Conservation (phyloP, 37 sponge, comb jelly and placozoan genomes). For the Eunapius fragilis region DNA sequence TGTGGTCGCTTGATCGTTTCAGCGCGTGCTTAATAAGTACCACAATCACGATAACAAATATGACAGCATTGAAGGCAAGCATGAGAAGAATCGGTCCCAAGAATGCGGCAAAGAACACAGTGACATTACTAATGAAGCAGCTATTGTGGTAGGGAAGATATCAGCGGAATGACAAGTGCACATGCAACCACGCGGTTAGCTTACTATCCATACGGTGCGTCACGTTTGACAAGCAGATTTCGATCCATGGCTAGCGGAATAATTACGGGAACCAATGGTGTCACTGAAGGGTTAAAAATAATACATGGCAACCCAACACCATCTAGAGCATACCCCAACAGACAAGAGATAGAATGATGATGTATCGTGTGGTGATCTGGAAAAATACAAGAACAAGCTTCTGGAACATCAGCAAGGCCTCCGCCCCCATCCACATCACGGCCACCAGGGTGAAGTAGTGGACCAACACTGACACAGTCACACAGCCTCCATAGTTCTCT, state of each 20-base stretch:
- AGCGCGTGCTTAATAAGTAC: slow-evolving; percentile 26
- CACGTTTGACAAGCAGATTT: background rate
- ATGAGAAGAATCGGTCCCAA: slow-evolving; percentile 49
- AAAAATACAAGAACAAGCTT: slow-evolving; percentile 44
- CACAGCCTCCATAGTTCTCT: slow-evolving; percentile 26
- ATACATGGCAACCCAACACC: too few species aligned
- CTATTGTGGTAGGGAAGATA: slow-evolving; percentile 21
- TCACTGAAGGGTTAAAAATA: slow-evolving; percentile 1
- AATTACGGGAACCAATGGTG: slow-evolving; percentile 16
- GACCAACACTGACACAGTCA: slow-evolving; percentile 31
- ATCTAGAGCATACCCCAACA: slow-evolving; percentile 48
- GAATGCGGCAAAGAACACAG: slow-evolving; percentile 44
- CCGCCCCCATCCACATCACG: slow-evolving; percentile 33
- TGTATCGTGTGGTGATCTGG: slow-evolving; percentile 18
- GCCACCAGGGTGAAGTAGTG: slow-evolving; percentile 54
- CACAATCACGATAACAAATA: slow-evolving; percentile 38
- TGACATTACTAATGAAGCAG: slow-evolving; percentile 54
- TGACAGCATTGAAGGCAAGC: slow-evolving; percentile 43
- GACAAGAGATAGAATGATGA: slow-evolving; percentile 20
- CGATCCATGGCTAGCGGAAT: background rate
- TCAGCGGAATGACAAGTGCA: background rate
- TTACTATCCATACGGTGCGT: background rate
- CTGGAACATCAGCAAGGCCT: slow-evolving; percentile 38
- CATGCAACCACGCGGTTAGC: background rate
- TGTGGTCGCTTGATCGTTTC: background rate